Evolutionary conservation across 2,888 invertebrate genomes (phyloP), one percentile per base, ranked within the genome.

Genomic region (Pardosa pseudoannulata): DNA sequence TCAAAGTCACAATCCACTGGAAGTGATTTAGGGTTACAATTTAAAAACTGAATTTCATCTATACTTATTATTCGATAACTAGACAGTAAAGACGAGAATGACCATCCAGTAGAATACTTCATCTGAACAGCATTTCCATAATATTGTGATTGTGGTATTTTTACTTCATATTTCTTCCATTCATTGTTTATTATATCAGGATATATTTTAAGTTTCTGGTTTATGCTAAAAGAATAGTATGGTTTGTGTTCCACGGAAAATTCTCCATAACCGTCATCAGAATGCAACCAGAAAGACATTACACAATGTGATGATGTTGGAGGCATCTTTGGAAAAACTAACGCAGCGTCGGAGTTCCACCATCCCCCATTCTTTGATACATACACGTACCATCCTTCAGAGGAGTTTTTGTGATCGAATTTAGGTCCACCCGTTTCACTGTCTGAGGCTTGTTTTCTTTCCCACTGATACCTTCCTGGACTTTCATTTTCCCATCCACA

Each of bases 1-100:
- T 89, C 88, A 70, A 89, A 89, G 56, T 89, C 67, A 74, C 89
- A 89, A 29, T 89, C 88, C 11, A 46, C 88, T 29, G 78, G 29
- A n/a, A 87, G 74, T 29, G 75, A 46, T 39, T 89, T 89, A 13
- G 89, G 88, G 46, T 89, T 88, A 27, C 89, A 89, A 67, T 88
- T 68, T 28, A 85, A 16, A 32, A 89, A 89, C 3, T 11, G 41
- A 7, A 88, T 82, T 28, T 88, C 89, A 76, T 87, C 86, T 28
- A 89, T 73, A 16, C 79, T 80, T 23, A 80, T 28, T 9, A 23
- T 72, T 0, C 50, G 11, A 0, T 71, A 64, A 1, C 28, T 64
- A 3, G 36, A 7, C 6, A 36, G 9, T n/a, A n/a, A n/a, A n/a
- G 31, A 29, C 3, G 13, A 67, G 23, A 27, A 36, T 2, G 11